These are phyloP conservation scores for Punctoribates punctum DNA, from an alignment of 2,888 invertebrate species.

Conservation along the genomic window DNA sequence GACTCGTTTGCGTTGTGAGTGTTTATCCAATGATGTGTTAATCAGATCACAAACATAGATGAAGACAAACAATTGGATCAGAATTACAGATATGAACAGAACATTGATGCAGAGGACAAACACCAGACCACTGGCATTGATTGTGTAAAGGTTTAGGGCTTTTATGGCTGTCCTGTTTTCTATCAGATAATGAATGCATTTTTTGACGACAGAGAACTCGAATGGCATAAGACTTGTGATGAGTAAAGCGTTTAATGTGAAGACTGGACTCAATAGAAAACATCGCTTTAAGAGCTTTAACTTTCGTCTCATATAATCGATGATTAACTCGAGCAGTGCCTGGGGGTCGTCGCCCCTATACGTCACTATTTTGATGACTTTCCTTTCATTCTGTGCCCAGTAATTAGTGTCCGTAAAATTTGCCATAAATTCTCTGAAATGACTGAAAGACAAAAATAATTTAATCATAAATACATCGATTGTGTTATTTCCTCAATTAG, in stretches of 20 bases:
- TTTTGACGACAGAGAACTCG: neutral
- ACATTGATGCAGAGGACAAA: too few species aligned
- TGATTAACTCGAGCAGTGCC: neutral
- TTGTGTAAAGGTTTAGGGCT: too few species aligned
- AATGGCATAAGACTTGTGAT: neutral
- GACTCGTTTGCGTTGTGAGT: neutral
- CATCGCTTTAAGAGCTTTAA: neutral
- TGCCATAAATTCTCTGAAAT: neutral
- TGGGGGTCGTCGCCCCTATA: neutral
- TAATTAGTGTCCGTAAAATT: neutral
- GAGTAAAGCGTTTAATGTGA: neutral
- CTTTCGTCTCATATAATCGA: neutral
- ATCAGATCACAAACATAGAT: constrained; percentile 2
- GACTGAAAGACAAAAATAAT: neutral
- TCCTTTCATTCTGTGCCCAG: neutral
- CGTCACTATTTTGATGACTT: neutral
- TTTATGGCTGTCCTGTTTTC: too few species aligned
- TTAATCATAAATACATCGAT: too few species aligned
- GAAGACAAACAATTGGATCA: neutral
- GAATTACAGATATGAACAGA: neutral
- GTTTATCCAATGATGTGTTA: neutral
- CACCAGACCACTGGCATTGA: neutral
- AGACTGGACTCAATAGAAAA: neutral
- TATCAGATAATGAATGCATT: neutral
- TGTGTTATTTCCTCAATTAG: too few species aligned